Evolutionary conservation across 2,113 vertebrate genomes (phyloP).

Genomic region (Accipiter cooperii): DNA sequence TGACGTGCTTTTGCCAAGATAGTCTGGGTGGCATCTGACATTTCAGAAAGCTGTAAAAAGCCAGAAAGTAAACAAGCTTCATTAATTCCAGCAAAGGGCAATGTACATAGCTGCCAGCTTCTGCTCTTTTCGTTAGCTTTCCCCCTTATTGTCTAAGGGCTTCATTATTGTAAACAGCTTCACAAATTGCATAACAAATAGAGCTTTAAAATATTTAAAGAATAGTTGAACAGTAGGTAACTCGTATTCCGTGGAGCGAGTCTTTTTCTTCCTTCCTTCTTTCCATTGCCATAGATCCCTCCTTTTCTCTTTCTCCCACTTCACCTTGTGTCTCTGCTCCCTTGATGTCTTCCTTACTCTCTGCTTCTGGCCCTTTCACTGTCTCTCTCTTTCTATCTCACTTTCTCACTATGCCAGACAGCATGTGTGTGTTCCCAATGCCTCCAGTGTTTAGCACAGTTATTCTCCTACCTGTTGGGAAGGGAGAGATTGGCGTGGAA

Average conservation of each 20-base stretch:
- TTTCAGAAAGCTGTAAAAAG: constrained; percentile 26
- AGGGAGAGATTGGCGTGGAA: not conserved
- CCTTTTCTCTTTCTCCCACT: not conserved
- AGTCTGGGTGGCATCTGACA: constrained; percentile 28
- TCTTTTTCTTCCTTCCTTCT: not conserved
- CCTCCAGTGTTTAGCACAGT: not conserved
- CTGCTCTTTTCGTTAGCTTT: not conserved
- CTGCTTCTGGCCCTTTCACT: not conserved
- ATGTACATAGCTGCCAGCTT: not conserved
- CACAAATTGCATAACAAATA: constrained; percentile 27
- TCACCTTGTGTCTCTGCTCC: not conserved
- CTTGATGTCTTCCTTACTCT: not conserved
- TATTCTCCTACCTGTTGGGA: not conserved
- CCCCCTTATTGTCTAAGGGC: not conserved
- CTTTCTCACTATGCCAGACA: not conserved
- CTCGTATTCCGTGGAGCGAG: not conserved
- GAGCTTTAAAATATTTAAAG: constrained; percentile 8
- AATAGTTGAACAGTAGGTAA: not conserved
- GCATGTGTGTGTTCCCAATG: not conserved
- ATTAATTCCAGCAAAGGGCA: constrained; percentile 53
- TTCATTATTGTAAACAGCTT: constrained; percentile 9
- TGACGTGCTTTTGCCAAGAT: not conserved
- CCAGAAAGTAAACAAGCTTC: constrained; percentile 11
- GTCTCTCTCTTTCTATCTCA: not conserved
- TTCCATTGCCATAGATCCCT: not conserved